Conservation (phyloP, 2,797 vertebrate species). For the Brachyrhaphis roseni region DNA sequence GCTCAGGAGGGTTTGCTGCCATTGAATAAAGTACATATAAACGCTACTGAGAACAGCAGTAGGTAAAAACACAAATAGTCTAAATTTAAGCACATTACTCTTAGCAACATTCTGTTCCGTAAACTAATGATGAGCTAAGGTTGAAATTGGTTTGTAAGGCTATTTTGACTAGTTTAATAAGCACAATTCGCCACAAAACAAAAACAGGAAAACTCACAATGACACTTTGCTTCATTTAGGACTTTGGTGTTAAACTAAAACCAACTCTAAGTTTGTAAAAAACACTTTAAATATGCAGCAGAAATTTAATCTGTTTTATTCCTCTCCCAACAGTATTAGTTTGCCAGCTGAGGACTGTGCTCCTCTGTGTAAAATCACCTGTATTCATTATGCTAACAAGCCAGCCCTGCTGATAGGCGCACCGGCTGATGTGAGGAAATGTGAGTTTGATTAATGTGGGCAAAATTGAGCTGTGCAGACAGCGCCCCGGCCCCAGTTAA, state of each 20-base stretch:
- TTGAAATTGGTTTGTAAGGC: neutral
- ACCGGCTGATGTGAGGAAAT: conserved; percentile 79
- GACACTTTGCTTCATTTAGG: neutral
- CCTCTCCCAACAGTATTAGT: conserved; percentile 36
- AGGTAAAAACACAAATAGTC: neutral
- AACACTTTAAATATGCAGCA: neutral
- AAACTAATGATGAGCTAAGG: neutral
- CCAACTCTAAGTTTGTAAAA: neutral
- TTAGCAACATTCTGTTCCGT: neutral
- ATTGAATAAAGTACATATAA: neutral
- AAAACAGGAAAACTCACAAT: neutral
- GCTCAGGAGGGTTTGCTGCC: neutral
- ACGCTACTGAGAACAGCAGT: neutral
- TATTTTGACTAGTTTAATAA: neutral
- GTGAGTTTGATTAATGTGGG: conserved; percentile 83
- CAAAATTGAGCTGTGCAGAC: conserved; percentile 76
- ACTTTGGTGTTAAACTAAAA: neutral
- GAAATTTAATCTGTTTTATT: conserved; percentile 40
- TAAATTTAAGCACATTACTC: neutral
- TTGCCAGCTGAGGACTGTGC: conserved; percentile 55
- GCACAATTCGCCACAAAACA: neutral
- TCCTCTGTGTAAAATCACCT: conserved; percentile 69
- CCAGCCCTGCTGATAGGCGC: conserved; percentile 71
- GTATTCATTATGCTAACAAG: conserved; percentile 81
- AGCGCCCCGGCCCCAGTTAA: conserved; percentile 75